Percentiles rank a stretch among this genome's conserved stretches.
phyloP scores from a whole-genome alignment of 2,113 vertebrate genomes.

The Oryzias woworae region DNA sequence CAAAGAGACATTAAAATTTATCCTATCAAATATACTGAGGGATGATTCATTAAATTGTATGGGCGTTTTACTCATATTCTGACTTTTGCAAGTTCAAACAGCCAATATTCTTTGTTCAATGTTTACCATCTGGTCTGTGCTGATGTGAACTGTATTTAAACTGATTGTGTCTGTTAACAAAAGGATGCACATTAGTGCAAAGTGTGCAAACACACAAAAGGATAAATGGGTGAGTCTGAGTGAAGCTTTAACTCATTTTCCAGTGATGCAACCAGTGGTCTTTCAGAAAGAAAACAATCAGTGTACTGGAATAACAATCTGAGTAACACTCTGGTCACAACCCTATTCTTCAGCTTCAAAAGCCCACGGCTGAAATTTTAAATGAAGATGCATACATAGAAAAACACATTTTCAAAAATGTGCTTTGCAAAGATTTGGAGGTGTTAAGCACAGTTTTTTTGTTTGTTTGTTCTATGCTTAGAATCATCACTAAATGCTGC shows the following conservation, averaged over 20 bases:
- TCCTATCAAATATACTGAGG: constrained; percentile 5
- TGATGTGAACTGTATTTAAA: constrained; percentile 50
- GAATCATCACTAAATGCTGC: too few relatives aligned
- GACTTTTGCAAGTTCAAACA: constrained; percentile 40
- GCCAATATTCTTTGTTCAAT: constrained; percentile 65
- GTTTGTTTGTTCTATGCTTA: too few relatives aligned
- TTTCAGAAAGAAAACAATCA: constrained; percentile 44
- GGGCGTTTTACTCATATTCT: constrained; percentile 65
- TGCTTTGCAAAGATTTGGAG: background rate
- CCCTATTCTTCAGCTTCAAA: too few relatives aligned
- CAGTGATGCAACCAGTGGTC: constrained; percentile 57
- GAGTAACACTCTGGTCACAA: too few relatives aligned
- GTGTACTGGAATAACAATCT: constrained; percentile 19
- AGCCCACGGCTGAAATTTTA: background rate
- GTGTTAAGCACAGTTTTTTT: too few relatives aligned
- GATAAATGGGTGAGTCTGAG: constrained; percentile 50
- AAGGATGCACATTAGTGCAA: constrained; percentile 38
- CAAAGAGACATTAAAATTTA: too few relatives aligned
- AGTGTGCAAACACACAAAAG: constrained; percentile 61
- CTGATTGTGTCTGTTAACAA: constrained; percentile 30
- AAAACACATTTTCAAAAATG: background rate
- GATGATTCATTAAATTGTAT: constrained; percentile 48
- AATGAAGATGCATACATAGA: background rate
- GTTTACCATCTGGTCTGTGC: constrained; percentile 54
- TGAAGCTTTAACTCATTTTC: constrained; percentile 58